Base-by-base conservation (phyloP, 1,140 invertebrate species). In the Aricia agestis region DNA sequence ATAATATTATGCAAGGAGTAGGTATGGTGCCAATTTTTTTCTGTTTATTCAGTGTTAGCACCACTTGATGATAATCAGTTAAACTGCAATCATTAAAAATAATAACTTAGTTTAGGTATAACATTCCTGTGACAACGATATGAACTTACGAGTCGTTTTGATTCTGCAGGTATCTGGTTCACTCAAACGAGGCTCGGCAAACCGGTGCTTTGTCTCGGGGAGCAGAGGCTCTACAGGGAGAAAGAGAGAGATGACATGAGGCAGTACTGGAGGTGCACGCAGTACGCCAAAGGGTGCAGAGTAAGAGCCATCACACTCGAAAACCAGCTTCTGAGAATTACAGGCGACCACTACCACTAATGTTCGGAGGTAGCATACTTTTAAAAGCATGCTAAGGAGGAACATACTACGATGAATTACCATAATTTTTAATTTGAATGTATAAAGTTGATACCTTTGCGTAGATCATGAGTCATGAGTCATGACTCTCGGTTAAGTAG, bases 191-290 rank as follows among this genome's bases (percentile, higher is more conserved):
- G 52, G 58, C 32, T 36, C 15, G 58, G 58, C 13, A 69, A 69
- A 15, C 68, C 25, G 10, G 25, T 59, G 31, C 52, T 69, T 36
- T 69, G 68, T 13, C 32, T 59, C 10, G 32, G 58, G 13, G 19
- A 31, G 31, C 58, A 69, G 6, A 69, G 58, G 17, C 58, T 69
- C 31, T 61, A 36, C 68, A 59, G 31, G 58, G 68, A 69, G 57
- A 58, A 32, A 7, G 31, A 32, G 13, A 31, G 32, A 6, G 57
- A 31, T 15, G 68, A 59, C 0, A 31, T 31, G 17, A 69, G 18
- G 57, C 68, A 69, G 10, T 36, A 69, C 19, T 71, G 70, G 70
- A 42, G 70, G 2, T 71, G 70, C 45, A 13, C 9, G 45, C 45
- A 9, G 52, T 66, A 18, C 63, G 15, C 31, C 42, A 71, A 67